A percentile compares a stretch with the other conserved stretches of the same genome.
These are phyloP conservation scores for Hippocampus abdominalis DNA, from an alignment of 2,113 vertebrate genomes.

Conservation along the genomic window DNA sequence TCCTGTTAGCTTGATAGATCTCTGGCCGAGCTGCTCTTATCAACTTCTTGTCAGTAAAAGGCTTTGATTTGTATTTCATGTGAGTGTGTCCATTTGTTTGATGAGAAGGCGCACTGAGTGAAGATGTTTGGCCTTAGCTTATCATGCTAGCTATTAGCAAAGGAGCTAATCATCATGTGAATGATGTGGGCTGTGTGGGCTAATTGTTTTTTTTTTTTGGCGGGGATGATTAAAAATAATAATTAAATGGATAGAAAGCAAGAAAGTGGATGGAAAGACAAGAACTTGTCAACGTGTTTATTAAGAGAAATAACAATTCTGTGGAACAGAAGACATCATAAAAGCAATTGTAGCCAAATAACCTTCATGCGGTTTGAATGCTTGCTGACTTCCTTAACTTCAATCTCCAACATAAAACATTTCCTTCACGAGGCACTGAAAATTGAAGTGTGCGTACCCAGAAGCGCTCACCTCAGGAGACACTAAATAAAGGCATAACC, in stretches of 20 bases:
- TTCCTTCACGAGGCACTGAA: conserved; percentile 25
- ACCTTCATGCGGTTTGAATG: conserved; percentile 28
- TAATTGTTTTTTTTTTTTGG: too few species aligned
- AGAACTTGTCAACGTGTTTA: conserved; percentile 46
- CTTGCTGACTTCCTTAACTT: conserved; percentile 45
- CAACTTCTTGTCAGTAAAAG: neutral
- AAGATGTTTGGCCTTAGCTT: too few species aligned
- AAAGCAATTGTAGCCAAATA: conserved; percentile 20
- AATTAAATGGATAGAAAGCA: conserved; percentile 32
- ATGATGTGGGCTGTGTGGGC: too few species aligned
- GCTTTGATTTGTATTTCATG: neutral
- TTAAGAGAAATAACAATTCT: conserved; percentile 45
- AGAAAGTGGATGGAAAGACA: conserved; percentile 15
- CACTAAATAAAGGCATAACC: conserved; percentile 26
- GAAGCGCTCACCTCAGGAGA: conserved; percentile 31
- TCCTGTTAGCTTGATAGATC: neutral
- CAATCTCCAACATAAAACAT: conserved; percentile 31
- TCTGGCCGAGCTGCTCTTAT: neutral
- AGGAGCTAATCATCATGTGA: too few species aligned
- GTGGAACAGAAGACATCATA: conserved; percentile 34
- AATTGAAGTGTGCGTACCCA: conserved; percentile 13
- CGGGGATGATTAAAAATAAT: conserved; percentile 28
- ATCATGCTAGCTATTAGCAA: too few species aligned
- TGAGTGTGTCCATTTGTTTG: too few species aligned
- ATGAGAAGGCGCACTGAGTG: too few species aligned